phyloP scores from a whole-genome alignment of 2,888 invertebrate species.

The Scaptomyza reducta region DNA sequence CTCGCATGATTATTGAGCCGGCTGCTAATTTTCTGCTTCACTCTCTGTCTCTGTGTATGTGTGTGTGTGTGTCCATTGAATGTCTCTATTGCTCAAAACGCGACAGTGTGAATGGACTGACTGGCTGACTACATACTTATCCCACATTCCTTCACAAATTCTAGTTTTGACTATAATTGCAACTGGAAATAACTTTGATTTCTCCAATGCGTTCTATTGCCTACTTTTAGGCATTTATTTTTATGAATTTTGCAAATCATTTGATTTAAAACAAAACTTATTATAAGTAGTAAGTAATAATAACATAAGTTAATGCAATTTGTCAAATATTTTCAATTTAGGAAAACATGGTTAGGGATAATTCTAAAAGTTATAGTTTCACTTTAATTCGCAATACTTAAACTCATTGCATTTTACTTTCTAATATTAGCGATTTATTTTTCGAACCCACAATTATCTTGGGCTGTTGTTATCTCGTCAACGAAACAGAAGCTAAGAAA shows the following conservation, averaged over 20 bases:
- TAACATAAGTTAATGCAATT: no score
- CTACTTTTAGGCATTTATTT: conserved; percentile 10
- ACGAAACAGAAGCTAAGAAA: not conserved
- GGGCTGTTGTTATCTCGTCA: not conserved
- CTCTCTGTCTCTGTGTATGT: not conserved
- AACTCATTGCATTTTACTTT: no score
- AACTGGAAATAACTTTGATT: not conserved
- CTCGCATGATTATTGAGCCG: conserved; percentile 70
- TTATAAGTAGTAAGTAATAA: no score
- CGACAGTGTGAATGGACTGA: not conserved
- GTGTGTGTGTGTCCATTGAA: conserved; percentile 34
- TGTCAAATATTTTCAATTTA: no score
- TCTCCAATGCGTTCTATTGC: not conserved
- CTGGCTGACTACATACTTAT: not conserved
- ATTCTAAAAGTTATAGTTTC: no score
- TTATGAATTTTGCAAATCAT: no score
- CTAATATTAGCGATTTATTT: no score
- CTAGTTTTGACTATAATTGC: conserved; percentile 10
- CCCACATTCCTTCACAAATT: conserved; percentile 1
- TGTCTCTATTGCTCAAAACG: conserved; percentile 58
- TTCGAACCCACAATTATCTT: not conserved
- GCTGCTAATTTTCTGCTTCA: conserved; percentile 73
- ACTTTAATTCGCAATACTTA: no score
- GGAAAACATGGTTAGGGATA: no score
- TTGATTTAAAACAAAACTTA: no score